These are phyloP conservation scores for Alauda arvensis DNA, from an alignment of 2,797 vertebrate genomes.

Conservation along the genomic window DNA sequence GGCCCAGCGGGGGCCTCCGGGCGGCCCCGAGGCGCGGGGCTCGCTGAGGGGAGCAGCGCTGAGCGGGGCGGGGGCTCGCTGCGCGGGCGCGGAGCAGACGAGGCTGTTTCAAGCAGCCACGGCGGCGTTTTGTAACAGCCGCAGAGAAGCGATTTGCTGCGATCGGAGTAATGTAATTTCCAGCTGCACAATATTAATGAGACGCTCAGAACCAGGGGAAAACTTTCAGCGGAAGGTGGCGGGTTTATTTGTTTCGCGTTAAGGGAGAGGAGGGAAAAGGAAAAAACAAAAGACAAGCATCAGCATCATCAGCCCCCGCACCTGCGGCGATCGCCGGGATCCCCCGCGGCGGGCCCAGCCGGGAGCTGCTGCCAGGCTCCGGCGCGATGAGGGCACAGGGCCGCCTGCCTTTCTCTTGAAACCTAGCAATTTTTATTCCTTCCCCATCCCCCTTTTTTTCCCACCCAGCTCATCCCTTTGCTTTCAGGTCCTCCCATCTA, in stretches of 20 bases:
- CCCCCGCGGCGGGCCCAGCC: neutral
- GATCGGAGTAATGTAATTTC: neutral
- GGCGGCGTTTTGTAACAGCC: neutral
- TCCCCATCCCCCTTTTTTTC: fast-evolving
- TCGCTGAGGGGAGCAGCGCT: neutral
- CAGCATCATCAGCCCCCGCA: neutral
- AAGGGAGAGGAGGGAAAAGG: neutral
- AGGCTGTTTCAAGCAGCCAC: neutral
- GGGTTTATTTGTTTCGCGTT: neutral
- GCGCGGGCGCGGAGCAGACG: neutral
- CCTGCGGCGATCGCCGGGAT: neutral
- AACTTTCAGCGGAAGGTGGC: conserved; percentile 7
- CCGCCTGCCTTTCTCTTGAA: neutral
- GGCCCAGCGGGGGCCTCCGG: neutral
- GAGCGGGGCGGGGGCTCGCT: neutral
- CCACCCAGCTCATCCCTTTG: no score
- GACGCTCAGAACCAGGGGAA: neutral
- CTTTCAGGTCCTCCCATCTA: no score
- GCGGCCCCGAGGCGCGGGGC: neutral
- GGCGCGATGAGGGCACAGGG: neutral
- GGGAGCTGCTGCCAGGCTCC: neutral
- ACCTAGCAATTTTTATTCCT: neutral
- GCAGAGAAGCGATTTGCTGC: conserved; percentile 19
- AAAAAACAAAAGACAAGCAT: neutral
- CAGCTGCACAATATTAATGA: conserved; percentile 40